Evolutionary conservation across 2,113 vertebrate genomes (phyloP).

Genomic region (Mobula hypostoma): DNA sequence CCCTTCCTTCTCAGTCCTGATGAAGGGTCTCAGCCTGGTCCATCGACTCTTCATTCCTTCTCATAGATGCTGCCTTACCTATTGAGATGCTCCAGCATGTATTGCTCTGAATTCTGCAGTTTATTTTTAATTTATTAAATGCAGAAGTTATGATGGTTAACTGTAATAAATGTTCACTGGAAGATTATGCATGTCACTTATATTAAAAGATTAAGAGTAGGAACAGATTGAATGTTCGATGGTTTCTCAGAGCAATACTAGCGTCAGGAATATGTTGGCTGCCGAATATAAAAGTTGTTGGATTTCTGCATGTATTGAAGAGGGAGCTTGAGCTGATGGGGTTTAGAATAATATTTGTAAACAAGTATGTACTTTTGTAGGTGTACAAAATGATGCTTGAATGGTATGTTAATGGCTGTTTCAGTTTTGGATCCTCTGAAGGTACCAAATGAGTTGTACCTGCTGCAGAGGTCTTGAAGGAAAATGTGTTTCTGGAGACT

Average conservation of each 20-base stretch:
- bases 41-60: no score
- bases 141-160: not conserved
- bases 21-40: no score
- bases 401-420: no score
- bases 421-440: no score
- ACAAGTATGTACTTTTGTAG: not conserved
- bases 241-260: not conserved
- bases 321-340: not conserved
- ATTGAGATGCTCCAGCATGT: no score
- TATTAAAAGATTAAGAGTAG: not conserved
- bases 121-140: not conserved
- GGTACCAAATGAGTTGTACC: no score
- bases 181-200: not conserved
- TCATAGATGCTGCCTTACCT: no score
- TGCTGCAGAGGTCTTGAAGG: no score
- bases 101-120: not conserved
- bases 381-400: no score
- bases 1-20: no score
- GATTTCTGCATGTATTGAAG: not conserved
- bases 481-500: no score
- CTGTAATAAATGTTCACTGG: not conserved
- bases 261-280: not conserved
- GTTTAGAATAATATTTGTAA: not conserved
- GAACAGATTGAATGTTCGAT: not conserved
- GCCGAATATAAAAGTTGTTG: not conserved